These are phyloP conservation scores for Pseudochirops corinnae DNA, from an alignment of 2,797 vertebrate species.

Conservation along the genomic window DNA sequence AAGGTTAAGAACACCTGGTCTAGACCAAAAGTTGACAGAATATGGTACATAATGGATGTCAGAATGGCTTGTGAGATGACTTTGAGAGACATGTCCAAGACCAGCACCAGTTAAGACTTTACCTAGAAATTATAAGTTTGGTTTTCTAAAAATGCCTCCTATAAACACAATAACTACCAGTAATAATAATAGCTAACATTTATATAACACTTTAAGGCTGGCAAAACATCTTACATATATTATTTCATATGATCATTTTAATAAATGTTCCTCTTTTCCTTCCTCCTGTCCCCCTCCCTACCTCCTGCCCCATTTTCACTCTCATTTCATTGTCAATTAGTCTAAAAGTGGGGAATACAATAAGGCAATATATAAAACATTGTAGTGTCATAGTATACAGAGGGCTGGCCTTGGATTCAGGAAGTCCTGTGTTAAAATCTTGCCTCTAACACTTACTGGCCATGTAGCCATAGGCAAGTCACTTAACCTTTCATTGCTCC, in stretches of 20 bases:
- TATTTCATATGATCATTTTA: not conserved
- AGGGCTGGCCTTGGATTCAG: not conserved
- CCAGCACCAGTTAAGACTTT: not conserved
- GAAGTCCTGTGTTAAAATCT: not conserved
- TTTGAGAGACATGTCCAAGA: not conserved
- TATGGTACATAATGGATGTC: not conserved
- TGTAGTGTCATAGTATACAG: not conserved
- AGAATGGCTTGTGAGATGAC: not conserved
- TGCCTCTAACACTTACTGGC: not conserved
- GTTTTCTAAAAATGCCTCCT: not conserved
- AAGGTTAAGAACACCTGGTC: not conserved
- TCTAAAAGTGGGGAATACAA: not conserved
- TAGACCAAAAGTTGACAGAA: not conserved
- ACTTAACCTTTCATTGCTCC: not conserved
- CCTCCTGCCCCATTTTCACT: not conserved
- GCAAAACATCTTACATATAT: not conserved
- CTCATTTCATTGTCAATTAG: not conserved
- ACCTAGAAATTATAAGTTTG: not conserved
- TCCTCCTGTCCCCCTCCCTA: not conserved
- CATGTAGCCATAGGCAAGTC: not conserved
- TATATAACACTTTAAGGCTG: not conserved
- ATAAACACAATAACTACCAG: not conserved
- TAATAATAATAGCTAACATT: not conserved
- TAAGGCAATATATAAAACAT: not conserved
- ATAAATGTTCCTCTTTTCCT: not conserved